Base-by-base conservation (phyloP, 2,113 vertebrate genomes). In the Hystrix brachyura region DNA sequence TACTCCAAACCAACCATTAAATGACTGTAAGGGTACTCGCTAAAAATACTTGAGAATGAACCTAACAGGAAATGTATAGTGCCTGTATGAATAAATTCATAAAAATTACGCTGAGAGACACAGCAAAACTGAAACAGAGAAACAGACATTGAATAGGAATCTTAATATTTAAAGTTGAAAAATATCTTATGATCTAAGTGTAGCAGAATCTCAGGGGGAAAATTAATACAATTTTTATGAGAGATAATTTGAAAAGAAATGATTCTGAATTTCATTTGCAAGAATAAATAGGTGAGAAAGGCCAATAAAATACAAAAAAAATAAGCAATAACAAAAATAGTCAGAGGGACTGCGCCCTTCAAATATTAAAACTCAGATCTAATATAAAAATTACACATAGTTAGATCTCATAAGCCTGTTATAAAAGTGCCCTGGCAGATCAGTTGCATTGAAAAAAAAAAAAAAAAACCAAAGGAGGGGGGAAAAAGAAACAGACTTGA, bases 1-100 rank as follows among this genome's bases (percentile, higher is more conserved):
- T 53, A 91, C 59, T 94, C 18, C 51, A 91, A 82, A n/a, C 69
- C 11, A 84, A n/a, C 51, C 29, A 81, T 88, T 85, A 91, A 81
- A 86, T 78, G 46, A 87, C 81, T 23, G 3, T 12, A 86, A 86
- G 7, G 29, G 29, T 57, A 67, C 69, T 51, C 29, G 48, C 53
- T 5, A 57, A 81, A 87, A 90, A 86, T 57, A 80, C 29, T 12
- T 55, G 29, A 57, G 18, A 91, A 76, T 84, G 57, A 87, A 74
- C 13, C 15, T 51, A 81, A 38, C 7, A 78, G 51, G 65, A 59
- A 86, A 69, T 89, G 2, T 17, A 7, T 27, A 86, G 57, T 78
- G 25, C 15, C 38, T 64, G 7, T 57, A 83, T 79, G n/a, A 90
- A 87, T 38, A 83, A 29, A 90, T 92, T 74, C 80, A 90, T 34